A percentile compares a stretch with the other conserved stretches of the same genome.
Conservation (phyloP, 2,888 invertebrate species). For the Trilocha varians region DNA sequence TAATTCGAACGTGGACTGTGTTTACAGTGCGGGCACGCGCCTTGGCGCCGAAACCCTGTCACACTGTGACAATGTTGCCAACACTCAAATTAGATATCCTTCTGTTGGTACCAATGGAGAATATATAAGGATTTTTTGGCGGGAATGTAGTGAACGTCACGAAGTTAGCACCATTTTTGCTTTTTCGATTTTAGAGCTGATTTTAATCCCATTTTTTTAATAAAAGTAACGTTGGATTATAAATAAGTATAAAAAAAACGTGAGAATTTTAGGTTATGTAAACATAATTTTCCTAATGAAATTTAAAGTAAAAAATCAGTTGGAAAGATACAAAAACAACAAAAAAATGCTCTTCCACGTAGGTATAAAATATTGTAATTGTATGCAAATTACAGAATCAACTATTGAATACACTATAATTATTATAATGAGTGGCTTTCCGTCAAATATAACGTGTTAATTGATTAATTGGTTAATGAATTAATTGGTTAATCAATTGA, state of each 20-base stretch:
- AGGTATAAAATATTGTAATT: constrained; percentile 14
- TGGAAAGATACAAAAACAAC: too few relatives aligned
- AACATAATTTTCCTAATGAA: too few relatives aligned
- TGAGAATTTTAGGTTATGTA: too few relatives aligned
- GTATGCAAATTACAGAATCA: constrained; percentile 26
- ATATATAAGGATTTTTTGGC: too few relatives aligned
- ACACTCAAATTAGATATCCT: constrained; percentile 51
- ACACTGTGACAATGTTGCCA: constrained; percentile 63
- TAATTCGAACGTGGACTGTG: constrained; percentile 63
- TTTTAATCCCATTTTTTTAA: too few relatives aligned
- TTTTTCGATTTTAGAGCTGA: background rate
- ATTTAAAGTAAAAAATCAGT: too few relatives aligned
- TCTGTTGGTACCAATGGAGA: constrained; percentile 10
- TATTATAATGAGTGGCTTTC: constrained; percentile 24
- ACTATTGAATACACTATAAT: constrained; percentile 22
- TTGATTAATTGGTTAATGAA: constrained; percentile 19
- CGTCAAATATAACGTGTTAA: constrained; percentile 22
- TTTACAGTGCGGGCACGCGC: constrained; percentile 65
- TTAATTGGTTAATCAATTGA: background rate
- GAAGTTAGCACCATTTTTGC: too few relatives aligned
- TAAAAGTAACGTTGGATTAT: too few relatives aligned
- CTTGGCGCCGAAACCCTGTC: constrained; percentile 58
- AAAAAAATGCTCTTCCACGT: too few relatives aligned
- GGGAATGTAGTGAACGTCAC: too few relatives aligned
- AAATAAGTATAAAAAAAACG: too few relatives aligned